Evolutionary conservation across 2,797 vertebrate species (phyloP), one percentile per base, ranked within the genome.

Genomic region (Hyperoplus lanceolatus): DNA sequence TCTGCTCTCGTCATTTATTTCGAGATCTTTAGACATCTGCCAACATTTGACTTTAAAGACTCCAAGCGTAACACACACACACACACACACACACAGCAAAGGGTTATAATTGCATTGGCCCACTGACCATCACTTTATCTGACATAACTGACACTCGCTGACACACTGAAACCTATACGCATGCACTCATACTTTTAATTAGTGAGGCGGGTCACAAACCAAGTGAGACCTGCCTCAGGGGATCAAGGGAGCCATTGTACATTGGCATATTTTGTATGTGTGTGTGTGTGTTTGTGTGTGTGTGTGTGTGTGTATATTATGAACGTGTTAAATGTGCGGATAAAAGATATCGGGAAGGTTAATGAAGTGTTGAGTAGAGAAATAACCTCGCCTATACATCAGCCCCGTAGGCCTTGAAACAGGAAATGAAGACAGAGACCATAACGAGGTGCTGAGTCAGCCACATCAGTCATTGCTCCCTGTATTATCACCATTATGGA

Each of bases 371-470:
- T 90, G 86, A 83, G 80, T 65, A 84, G 87, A 93, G 88, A 90
- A 93, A 94, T 94, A 93, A 93, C 93, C 92, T 93, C 93, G 77
- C 77, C 87, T 89, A 92, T 94, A 93, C 91, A 94, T 94, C 93
- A 95, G 86, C 80, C 63, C 75, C 79, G 68, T 82, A 77, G 91
- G 89, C 90, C 61, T 60, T 93, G 92, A 94, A 93, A 91, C 88
- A 92, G 85, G 87, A 93, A 92, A 92, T 90, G 90, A 95, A 93
- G 92, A 92, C 88, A 80, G 80, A 89, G 89, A 83, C 87, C 87
- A 90, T 94, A 95, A 94, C 85, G 87, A 91, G 86, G 88, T 88
- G 91, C 92, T 94, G 94, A 95, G 87, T 95, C 92, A 94, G 92
- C 88, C 56, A 83, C 90, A 95, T 95, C 87, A 90, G 89, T 94